A percentile compares a stretch with the other conserved stretches of the same genome.
phyloP scores from a whole-genome alignment of 2,113 vertebrate genomes.

The Pteruthius melanotis region DNA sequence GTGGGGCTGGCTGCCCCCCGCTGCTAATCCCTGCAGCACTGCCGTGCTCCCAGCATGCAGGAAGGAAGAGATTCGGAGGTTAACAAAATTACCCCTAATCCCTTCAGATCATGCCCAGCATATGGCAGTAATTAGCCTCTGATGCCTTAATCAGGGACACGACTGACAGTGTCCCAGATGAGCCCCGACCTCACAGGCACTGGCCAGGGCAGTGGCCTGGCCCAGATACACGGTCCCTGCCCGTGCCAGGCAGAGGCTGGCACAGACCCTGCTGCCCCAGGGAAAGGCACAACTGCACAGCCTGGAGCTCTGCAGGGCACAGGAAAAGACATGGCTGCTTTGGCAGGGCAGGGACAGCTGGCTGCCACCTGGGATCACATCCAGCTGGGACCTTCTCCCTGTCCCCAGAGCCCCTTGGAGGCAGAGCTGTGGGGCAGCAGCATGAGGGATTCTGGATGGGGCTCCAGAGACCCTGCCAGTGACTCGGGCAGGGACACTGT shows the following conservation, averaged over 20 bases:
- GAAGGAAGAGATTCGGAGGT: slow-evolving; percentile 50
- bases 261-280: rapidly evolving
- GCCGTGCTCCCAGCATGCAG: not conserved
- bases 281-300: not conserved
- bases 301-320: not conserved
- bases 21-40: not conserved
- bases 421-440: not conserved
- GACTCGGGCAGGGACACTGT: not conserved
- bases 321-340: not conserved
- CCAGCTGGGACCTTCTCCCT: not conserved
- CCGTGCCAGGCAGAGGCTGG: not conserved
- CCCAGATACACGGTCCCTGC: not conserved
- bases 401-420: rapidly evolving
- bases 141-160: slow-evolving; percentile 5
- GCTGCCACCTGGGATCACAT: not conserved
- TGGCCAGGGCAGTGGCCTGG: not conserved
- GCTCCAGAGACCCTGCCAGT: not conserved
- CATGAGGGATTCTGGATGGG: not conserved
- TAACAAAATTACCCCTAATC: slow-evolving; percentile 57
- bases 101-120: slow-evolving; percentile 41
- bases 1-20: not conserved
- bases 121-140: slow-evolving; percentile 60
- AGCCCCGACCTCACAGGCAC: not conserved
- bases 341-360: not conserved
- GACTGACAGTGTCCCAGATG: not conserved